Base-by-base conservation (phyloP, 2,797 vertebrate genomes). In the Parotocinclus haroldoi region DNA sequence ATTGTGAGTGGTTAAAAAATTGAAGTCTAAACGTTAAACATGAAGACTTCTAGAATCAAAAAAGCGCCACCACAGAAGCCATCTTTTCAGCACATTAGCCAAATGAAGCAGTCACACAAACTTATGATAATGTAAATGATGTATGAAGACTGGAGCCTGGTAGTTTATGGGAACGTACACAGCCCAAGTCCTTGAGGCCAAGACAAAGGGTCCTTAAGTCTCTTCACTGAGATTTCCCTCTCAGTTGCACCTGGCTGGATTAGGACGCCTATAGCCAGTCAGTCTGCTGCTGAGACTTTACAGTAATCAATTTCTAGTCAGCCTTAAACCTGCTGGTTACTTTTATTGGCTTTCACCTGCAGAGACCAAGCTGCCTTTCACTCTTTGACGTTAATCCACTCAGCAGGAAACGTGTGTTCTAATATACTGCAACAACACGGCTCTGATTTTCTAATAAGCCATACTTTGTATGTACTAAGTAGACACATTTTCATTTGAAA, bases 361-460 rank as follows among this genome's bases (percentile, higher is more conserved):
- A 42, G 10, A 42, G 40, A 42, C 40, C 40, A 42, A 44, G 9
- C 42, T 44, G 42, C 42, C 42, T 10, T 9, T 27, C 44, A 66
- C 44, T 11, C 58, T 3, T 17, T 38, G 59, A 48, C 16, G 37
- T 42, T 69, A 69, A 55, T 69, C 66, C 66, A 39, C 19, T 62
- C 19, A n/a, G 12, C 51, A 27, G 38, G 58, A 14, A 55, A n/a
- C 45, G 44, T 27, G 12, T 17, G 10, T 12, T 50, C 13, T 51
- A 37, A 17, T n/a, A 44, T 5, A 53, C 17, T 37, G 5, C n/a
- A 49, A n/a, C 7, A 50, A 13, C 13, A 50, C 14, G 48, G 3
- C 4, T 50, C 14, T 3, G 13, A 16, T 44, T 44, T 44, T 44
- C 27, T 58, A 14, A 54, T 16, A n/a, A 36, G n/a, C 7, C 27